Evolutionary conservation across 1,140 invertebrate genomes (phyloP), one percentile per base, ranked within the genome.

Genomic region (Lepidurus couesii): DNA sequence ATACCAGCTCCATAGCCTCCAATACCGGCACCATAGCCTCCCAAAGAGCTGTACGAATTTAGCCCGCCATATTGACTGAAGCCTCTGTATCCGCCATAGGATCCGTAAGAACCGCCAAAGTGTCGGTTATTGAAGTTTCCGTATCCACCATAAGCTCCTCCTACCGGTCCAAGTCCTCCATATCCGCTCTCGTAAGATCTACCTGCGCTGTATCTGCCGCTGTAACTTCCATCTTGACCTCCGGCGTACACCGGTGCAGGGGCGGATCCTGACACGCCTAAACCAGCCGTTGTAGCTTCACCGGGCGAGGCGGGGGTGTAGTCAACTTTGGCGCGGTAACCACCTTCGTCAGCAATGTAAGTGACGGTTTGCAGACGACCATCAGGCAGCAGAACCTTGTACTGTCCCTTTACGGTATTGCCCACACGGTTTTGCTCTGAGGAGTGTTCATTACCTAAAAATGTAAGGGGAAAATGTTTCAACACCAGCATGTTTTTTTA

Each of bases 271-370:
- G 78, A 21, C 13, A 44, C 34, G 13, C n/a, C 34, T 4, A 79
- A 21, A 13, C 76, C 79, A n/a, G 79, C 76, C 24, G 79, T 80
- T 3, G 79, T 80, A 34, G 79, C 79, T 44, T 76, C 76, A 43
- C 79, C 79, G 4, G 79, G 79, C 26, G 53, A 45, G n/a, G 26
- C 73, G 7, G 79, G 79, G 26, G 76, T 80, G 73, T 80, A 80
- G 45, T 80, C 79, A 42, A 80, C 79, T 47, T 80, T 80, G 44
- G 79, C 79, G 10, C 79, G 75, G 76, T 80, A 80, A 24, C 79
- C 79, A 16, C 42, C 76, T 42, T 65, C 79, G 44, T 80, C 79
- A 11, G 79, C 79, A 26, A 80, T 73, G 73, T 80, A 80, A 3
- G 79, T 80, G 42, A 80, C 79, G 4, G 79, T 80, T 53, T 80